These are phyloP conservation scores for Boloria selene DNA, from an alignment of 2,888 invertebrate species.

Conservation along the genomic window DNA sequence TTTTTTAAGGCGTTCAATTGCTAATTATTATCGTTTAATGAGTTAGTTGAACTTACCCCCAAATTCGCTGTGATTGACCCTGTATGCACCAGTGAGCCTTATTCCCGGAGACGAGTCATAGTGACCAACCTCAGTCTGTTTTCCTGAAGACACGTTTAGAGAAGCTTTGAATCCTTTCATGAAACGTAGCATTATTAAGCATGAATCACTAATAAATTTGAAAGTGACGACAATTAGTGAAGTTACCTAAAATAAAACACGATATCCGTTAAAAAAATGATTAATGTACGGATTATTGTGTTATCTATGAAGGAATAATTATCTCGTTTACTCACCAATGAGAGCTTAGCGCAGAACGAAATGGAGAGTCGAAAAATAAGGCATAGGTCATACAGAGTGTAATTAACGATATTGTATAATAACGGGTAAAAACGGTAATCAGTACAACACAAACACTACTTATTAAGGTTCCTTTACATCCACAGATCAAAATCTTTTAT, in stretches of 20 bases:
- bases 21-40: neutral
- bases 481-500: slow-evolving; percentile 31
- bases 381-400: too few relatives aligned
- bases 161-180: slow-evolving; percentile 60
- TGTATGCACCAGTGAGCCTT: slow-evolving; percentile 63
- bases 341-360: too few relatives aligned
- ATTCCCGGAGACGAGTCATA: slow-evolving; percentile 48
- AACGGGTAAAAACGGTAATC: neutral
- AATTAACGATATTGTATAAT: too few relatives aligned
- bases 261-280: neutral
- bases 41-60: slow-evolving; percentile 52
- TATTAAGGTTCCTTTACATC: slow-evolving; percentile 12
- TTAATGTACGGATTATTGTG: neutral
- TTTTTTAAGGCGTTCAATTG: too few relatives aligned
- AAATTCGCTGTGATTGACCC: slow-evolving; percentile 60
- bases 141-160: slow-evolving; percentile 55
- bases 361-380: too few relatives aligned
- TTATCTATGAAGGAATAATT: neutral
- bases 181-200: slow-evolving; percentile 56
- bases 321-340: neutral
- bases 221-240: neutral
- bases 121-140: slow-evolving; percentile 45
- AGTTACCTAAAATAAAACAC: neutral
- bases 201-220: slow-evolving; percentile 44
- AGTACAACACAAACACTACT: neutral